A percentile compares a stretch with the other conserved stretches of the same genome.
These are phyloP conservation scores for Pristionchus maxplancki DNA, from an alignment of 2,888 invertebrate species.

Conservation along the genomic window DNA sequence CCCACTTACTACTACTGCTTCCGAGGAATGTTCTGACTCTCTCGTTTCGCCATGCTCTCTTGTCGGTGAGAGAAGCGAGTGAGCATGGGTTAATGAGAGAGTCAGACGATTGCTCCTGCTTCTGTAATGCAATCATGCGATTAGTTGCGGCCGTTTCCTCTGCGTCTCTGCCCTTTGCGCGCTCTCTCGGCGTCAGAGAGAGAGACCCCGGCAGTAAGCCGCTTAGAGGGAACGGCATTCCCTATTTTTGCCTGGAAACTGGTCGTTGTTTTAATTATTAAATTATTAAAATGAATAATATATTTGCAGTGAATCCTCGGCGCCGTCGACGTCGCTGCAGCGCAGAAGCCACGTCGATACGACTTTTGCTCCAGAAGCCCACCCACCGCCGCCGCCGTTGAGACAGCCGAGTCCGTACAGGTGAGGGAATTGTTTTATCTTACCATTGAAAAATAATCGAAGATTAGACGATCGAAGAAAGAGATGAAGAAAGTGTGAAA, in stretches of 20 bases:
- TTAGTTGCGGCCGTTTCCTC: not conserved
- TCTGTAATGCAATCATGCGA: slow-evolving; percentile 42
- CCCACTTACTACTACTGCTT: not conserved
- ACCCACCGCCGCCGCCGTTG: not conserved
- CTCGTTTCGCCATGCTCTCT: no score
- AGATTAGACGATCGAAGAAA: not conserved
- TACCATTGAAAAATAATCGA: no score
- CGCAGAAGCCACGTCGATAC: slow-evolving; percentile 26
- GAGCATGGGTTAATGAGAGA: no score
- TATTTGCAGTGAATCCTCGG: slow-evolving; percentile 32
- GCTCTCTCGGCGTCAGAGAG: not conserved
- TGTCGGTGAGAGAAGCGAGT: no score
- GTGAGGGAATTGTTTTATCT: not conserved
- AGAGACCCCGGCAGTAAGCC: not conserved
- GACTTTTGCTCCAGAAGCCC: not conserved
- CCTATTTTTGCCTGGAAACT: not conserved
- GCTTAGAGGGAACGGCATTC: not conserved
- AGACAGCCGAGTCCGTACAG: not conserved
- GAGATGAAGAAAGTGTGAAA: not conserved
- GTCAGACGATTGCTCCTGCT: not conserved
- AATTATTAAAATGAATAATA: not conserved
- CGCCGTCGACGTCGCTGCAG: slow-evolving; percentile 12
- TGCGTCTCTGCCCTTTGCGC: not conserved
- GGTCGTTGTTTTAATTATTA: not conserved
- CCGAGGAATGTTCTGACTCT: no score